Evolutionary conservation across 2,113 vertebrate genomes (phyloP), one percentile per base, ranked within the genome.

Genomic region (Phoxinus phoxinus): DNA sequence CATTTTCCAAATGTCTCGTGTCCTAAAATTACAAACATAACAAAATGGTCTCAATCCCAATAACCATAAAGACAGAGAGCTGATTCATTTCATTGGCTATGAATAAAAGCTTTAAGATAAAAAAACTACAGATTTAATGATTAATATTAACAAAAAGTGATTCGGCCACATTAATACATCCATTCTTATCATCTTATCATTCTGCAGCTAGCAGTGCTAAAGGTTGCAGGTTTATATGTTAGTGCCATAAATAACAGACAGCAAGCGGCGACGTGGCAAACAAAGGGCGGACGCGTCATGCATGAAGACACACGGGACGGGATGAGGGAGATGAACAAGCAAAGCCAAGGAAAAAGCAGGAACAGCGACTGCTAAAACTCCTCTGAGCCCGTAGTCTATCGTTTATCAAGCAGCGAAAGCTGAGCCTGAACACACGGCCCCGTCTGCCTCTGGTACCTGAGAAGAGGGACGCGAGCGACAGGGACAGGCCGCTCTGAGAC

Each of bases 381-480:
- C 0, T 21, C 32, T 5, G 32, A 71, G 19, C 21, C 15, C 35
- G 23, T 5, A 23, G 53, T 23, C 17, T n/a, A 71, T n/a, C 58
- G 25, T 11, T 61, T 10, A 12, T 41, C 67, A 32, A 37, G 65
- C 48, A 44, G 69, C 51, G 11, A 13, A 58, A 27, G 61, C 81
- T 27, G 17, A 84, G 53, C n/a, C 59, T 8, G n/a, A 17, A 27
- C 32, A 53, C 44, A 48, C 21, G 6, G 13, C 48, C 72, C 85
- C 81, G 0, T 5, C 35, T 5, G 74, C 58, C 12, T 67, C 85
- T 90, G 94, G 94, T 97, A 98, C 97, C 97, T 97, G 97, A 98
- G 95, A 97, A 97, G 91, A 97, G 95, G 59, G 96, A 98, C 93
- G 97, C 96, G 94, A 97, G 93, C 89, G 97, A 98, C 93, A 97